phyloP scores from a whole-genome alignment of 2,797 vertebrate genomes.

The Lindbergichthys nudifrons region DNA sequence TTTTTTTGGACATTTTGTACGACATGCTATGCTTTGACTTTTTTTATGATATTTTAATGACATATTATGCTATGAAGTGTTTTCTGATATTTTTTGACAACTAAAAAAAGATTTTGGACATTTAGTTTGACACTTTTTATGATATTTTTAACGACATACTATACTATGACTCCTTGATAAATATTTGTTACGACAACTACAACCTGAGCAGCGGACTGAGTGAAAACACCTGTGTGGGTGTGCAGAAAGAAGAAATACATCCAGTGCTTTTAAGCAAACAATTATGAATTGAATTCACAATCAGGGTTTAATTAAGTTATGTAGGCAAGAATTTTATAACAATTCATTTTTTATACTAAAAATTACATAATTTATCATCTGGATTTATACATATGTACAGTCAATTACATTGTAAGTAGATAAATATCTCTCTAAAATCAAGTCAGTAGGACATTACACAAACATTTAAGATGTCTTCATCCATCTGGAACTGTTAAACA shows the following conservation, averaged over 20 bases:
- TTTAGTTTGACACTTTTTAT: not conserved
- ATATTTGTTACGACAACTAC: too few relatives aligned
- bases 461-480: slow-evolving; percentile 10
- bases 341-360: slow-evolving; percentile 2
- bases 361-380: slow-evolving; percentile 24
- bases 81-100: too few relatives aligned
- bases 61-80: not conserved
- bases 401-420: slow-evolving; percentile 29
- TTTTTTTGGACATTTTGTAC: not conserved
- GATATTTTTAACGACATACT: not conserved
- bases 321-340: not conserved
- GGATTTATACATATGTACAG: slow-evolving; percentile 54
- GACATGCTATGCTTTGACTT: not conserved
- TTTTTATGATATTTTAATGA: not conserved
- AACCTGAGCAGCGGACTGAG: too few relatives aligned
- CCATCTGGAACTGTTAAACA: slow-evolving; percentile 1
- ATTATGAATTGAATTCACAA: not conserved
- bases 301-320: not conserved
- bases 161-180: not conserved
- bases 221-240: too few relatives aligned
- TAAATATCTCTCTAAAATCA: slow-evolving; percentile 16
- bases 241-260: too few relatives aligned
- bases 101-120: too few relatives aligned
- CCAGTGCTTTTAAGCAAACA: too few relatives aligned
- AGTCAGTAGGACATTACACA: slow-evolving; percentile 19